Evolutionary conservation across 2,888 invertebrate species (phyloP).

Genomic region (Ophion ventricosus): DNA sequence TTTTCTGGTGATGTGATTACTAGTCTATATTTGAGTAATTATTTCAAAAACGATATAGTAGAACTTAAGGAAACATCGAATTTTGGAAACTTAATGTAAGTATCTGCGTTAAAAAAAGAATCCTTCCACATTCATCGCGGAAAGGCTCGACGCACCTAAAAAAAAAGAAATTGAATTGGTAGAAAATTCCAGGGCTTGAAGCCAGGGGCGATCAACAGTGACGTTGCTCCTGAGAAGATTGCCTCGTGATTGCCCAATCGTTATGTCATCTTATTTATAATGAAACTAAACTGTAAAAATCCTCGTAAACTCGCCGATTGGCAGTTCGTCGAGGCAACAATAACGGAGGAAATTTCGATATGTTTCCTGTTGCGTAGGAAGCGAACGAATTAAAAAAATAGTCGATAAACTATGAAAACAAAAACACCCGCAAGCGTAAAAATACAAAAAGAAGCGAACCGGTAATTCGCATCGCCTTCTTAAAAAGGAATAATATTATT

Average conservation of each 20-base stretch:
- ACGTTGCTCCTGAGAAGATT: neutral
- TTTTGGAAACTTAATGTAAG: neutral
- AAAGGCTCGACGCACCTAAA: neutral
- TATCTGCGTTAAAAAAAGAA: neutral
- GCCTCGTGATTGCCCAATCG: neutral
- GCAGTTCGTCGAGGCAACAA: conserved; percentile 48
- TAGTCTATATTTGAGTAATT: neutral
- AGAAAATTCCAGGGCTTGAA: too few species aligned
- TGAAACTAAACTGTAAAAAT: conserved; percentile 10
- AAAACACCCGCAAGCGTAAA: conserved; percentile 19
- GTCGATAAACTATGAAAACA: conserved; percentile 20
- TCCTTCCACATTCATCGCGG: neutral
- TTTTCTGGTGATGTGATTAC: too few species aligned
- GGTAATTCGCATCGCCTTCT: neutral
- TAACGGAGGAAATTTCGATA: conserved; percentile 34
- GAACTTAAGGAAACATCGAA: neutral
- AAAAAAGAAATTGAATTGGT: neutral
- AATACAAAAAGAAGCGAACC: conserved; percentile 33
- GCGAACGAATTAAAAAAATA: conserved; percentile 20
- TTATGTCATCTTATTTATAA: neutral
- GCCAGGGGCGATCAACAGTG: too few species aligned
- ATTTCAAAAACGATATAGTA: neutral
- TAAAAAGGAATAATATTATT: neutral
- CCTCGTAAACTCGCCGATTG: conserved; percentile 28
- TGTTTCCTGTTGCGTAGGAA: conserved; percentile 16